phyloP scores from a whole-genome alignment of 2,113 vertebrate species.

The Pterocles gutturalis region DNA sequence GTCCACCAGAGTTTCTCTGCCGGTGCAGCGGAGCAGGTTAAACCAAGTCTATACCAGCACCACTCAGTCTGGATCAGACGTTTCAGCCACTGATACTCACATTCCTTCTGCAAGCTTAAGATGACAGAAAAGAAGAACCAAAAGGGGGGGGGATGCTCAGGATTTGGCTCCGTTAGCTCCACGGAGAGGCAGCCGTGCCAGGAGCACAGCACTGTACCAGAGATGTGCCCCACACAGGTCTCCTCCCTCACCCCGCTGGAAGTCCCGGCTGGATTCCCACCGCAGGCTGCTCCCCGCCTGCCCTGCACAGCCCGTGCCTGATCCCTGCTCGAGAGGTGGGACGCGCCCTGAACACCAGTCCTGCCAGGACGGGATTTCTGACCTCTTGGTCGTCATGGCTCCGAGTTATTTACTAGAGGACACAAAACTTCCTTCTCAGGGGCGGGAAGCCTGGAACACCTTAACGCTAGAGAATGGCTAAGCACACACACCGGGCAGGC shows the following conservation, averaged over 20 bases:
- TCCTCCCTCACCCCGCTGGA: neutral
- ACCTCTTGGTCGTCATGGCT: neutral
- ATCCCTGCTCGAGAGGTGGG: neutral
- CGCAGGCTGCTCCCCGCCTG: rapidly evolving
- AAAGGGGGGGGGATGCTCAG: neutral
- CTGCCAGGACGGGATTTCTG: rapidly evolving
- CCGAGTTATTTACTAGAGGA: neutral
- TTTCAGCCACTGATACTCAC: rapidly evolving
- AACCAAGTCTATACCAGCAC: neutral
- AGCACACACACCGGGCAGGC: neutral
- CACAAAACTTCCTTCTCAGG: neutral
- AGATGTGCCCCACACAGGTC: rapidly evolving
- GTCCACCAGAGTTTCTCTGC: neutral
- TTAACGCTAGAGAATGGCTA: neutral
- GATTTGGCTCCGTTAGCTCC: neutral
- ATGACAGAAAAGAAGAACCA: rapidly evolving
- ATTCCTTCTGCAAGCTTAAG: neutral
- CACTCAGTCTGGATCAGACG: rapidly evolving
- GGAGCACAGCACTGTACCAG: neutral
- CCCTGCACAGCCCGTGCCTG: neutral
- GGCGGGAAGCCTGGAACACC: neutral
- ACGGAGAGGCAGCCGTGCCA: rapidly evolving
- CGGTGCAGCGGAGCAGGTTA: neutral
- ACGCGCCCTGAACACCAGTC: neutral
- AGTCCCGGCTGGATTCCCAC: neutral